These are phyloP conservation scores for Pituophis catenifer DNA, from an alignment of 2,113 vertebrate genomes.

Conservation along the genomic window DNA sequence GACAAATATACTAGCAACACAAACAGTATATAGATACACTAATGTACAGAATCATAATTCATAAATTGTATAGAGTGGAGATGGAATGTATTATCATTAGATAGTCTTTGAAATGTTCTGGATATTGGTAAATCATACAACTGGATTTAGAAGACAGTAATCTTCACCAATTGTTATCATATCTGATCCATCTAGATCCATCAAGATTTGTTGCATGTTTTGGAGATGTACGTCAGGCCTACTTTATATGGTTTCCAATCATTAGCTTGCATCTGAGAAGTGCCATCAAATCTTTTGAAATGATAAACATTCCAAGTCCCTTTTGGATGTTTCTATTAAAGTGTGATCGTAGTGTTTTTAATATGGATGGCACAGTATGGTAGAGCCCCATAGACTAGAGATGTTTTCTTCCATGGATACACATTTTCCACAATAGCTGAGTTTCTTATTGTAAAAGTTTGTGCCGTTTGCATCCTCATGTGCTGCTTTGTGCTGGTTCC, in stretches of 20 bases:
- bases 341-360: background rate
- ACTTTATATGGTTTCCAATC: background rate
- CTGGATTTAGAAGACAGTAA: background rate
- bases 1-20: background rate
- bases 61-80: background rate
- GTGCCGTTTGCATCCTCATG: background rate
- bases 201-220: background rate
- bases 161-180: background rate
- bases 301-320: background rate
- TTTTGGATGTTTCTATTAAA: background rate
- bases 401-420: background rate
- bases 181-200: background rate
- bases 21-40: background rate
- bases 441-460: background rate
- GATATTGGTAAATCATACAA: background rate
- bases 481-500: background rate
- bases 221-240: background rate
- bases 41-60: background rate
- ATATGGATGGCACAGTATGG: background rate
- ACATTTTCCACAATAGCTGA: background rate
- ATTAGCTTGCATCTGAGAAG: background rate
- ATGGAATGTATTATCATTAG: background rate
- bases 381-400: background rate
- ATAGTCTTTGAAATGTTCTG: background rate
- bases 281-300: background rate